Evolutionary conservation across 2,888 invertebrate species (phyloP).

Genomic region (Ennomos fuscantarius): DNA sequence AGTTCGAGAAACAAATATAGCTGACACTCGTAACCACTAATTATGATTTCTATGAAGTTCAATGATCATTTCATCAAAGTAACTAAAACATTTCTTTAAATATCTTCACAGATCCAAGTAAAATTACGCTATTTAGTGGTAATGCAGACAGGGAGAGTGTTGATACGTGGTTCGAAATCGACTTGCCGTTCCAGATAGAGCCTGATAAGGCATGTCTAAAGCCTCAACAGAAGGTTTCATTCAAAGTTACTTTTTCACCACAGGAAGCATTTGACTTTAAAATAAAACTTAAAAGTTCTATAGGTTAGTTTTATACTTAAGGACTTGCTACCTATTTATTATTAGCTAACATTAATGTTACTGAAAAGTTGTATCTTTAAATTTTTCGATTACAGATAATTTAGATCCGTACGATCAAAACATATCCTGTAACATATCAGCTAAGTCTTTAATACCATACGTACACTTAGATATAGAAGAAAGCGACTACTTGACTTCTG

Average conservation of each 20-base stretch:
- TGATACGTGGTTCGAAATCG: constrained; percentile 75
- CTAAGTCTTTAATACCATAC: constrained; percentile 87
- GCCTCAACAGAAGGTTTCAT: constrained; percentile 67
- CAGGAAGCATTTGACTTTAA: constrained; percentile 81
- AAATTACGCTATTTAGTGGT: constrained; percentile 71
- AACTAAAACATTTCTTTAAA: background rate
- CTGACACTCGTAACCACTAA: too few species aligned
- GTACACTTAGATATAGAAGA: constrained; percentile 89
- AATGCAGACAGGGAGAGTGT: constrained; percentile 65
- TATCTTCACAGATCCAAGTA: constrained; percentile 56
- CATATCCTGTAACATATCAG: constrained; percentile 80
- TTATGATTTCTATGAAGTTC: too few species aligned
- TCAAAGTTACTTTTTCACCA: constrained; percentile 84
- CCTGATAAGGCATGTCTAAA: constrained; percentile 75
- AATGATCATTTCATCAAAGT: too few species aligned
- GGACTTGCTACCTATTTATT: background rate
- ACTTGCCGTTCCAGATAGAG: constrained; percentile 80
- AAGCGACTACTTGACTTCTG: constrained; percentile 86
- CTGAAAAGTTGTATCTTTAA: too few species aligned
- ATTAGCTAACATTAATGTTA: background rate
- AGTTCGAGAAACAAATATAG: too few species aligned
- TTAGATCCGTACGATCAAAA: constrained; percentile 84
- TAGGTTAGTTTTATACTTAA: constrained; percentile 55
- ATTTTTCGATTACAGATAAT: constrained; percentile 62
- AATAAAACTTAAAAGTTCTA: constrained; percentile 67